Evolutionary conservation across 2,888 invertebrate genomes (phyloP), one percentile per base, ranked within the genome.

Genomic region (Agrochola circellaris): DNA sequence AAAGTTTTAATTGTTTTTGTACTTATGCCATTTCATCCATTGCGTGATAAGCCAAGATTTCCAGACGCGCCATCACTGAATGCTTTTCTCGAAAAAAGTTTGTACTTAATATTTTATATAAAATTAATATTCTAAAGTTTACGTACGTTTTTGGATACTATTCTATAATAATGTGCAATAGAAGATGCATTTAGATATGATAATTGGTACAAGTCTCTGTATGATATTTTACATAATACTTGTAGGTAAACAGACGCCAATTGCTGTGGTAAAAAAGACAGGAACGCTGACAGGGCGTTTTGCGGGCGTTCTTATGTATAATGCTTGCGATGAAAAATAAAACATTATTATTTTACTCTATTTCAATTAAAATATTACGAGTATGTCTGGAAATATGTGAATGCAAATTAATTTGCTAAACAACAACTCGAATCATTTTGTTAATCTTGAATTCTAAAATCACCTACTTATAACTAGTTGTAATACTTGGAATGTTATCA

Each of bases 401-500:
- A 76, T 60, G 48, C 9, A 20, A 77, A 51, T 60, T 17, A 51
- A 58, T 13, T 76, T 56, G 56, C 17, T 3, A 42, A 54, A 70
- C 23, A 58, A 30, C 6, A 62, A 13, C 34, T 60, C 2, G 45
- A 30, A 42, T 51, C 38, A 48, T n/a, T 58, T 51, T 17, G 9
- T 66, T 56, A 62, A 48, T n/a, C n/a, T 64, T 56, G 9, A 38
- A 48, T 77, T 78, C 23, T 34, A 17, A 78, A 65, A 79, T 73
- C 51, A 67, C 51, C 23, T 15, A 30, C 7, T 20, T 60, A n/a
- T 58, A 78, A 30, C 48, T 54, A 26, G 60, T 61, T 56, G 61
- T 66, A 67, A 42, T 71, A 45, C 34, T 54, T 30, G 58, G 68
- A 82, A 78, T 74, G 45, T 71, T 72, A 64, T 65, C 77, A 68